phyloP scores from a whole-genome alignment of 2,113 vertebrate genomes.

The Macroglossus sobrinus region DNA sequence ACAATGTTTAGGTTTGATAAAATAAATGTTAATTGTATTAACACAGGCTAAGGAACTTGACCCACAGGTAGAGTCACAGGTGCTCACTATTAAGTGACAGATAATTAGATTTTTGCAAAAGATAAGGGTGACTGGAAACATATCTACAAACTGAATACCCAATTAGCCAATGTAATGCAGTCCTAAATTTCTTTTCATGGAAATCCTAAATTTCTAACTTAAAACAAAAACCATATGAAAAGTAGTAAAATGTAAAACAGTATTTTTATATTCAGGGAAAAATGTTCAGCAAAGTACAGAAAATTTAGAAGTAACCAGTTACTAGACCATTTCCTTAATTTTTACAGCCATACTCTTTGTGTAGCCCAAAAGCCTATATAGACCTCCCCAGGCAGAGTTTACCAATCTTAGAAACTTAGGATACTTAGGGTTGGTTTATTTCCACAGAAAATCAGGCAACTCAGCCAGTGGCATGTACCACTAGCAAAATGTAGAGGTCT shows the following conservation, averaged over 20 bases:
- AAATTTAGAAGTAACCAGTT: neutral
- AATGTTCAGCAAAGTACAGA: neutral
- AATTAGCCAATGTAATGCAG: neutral
- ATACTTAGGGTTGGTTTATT: neutral
- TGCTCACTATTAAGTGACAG: neutral
- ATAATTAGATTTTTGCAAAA: constrained; percentile 1
- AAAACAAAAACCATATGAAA: constrained; percentile 1
- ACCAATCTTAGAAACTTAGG: constrained; percentile 8
- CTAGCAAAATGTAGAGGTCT: neutral
- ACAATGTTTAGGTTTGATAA: neutral
- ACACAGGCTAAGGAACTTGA: neutral
- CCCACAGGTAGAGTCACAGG: neutral
- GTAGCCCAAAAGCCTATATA: neutral
- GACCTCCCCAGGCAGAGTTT: neutral
- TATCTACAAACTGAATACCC: neutral
- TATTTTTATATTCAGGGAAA: neutral
- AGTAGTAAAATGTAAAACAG: neutral
- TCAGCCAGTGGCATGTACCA: neutral
- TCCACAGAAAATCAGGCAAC: neutral
- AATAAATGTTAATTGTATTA: neutral
- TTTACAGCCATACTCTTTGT: neutral
- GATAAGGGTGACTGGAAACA: neutral
- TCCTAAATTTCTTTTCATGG: neutral
- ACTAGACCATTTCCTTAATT: neutral
- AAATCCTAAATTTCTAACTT: constrained; percentile 13